Evolutionary conservation across 2,888 invertebrate species (phyloP).

Genomic region (Notodonta dromedarius): DNA sequence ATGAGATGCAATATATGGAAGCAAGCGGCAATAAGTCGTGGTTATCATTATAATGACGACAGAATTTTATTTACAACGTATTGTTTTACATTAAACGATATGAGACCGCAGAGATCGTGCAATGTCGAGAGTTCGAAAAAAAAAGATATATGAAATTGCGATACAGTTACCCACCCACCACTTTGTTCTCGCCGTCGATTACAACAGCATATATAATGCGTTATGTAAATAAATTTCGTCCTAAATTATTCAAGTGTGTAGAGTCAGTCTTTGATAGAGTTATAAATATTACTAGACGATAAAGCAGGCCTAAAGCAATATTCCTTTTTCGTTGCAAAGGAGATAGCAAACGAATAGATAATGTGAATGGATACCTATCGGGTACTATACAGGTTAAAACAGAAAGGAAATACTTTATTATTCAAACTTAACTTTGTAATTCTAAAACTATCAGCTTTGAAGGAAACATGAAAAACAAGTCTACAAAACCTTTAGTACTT

Average conservation of each 20-base stretch:
- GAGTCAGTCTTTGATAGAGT: background rate
- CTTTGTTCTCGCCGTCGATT: conserved; percentile 27
- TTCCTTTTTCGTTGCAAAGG: no score
- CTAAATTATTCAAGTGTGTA: conserved; percentile 13
- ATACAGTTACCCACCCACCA: conserved; percentile 27
- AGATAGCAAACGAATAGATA: no score
- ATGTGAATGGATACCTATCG: no score
- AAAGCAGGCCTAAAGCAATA: background rate
- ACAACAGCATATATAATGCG: conserved; percentile 19
- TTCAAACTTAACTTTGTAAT: no score
- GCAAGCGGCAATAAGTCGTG: conserved; percentile 25
- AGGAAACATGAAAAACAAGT: no score
- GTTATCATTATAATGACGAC: conserved; percentile 32
- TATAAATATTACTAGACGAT: background rate
- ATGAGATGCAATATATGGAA: conserved; percentile 2
- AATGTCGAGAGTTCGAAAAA: conserved; percentile 39
- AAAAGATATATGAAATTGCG: conserved; percentile 32
- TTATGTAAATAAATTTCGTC: conserved; percentile 32
- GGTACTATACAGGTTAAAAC: no score
- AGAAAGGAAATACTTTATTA: no score
- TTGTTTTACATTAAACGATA: conserved; percentile 41
- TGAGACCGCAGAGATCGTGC: conserved; percentile 19
- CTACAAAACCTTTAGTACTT: no score
- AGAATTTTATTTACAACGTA: conserved; percentile 38
- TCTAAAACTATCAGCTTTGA: no score